Base-by-base conservation (phyloP, 2,797 vertebrate genomes). In the Neopelma chrysocephalum region DNA sequence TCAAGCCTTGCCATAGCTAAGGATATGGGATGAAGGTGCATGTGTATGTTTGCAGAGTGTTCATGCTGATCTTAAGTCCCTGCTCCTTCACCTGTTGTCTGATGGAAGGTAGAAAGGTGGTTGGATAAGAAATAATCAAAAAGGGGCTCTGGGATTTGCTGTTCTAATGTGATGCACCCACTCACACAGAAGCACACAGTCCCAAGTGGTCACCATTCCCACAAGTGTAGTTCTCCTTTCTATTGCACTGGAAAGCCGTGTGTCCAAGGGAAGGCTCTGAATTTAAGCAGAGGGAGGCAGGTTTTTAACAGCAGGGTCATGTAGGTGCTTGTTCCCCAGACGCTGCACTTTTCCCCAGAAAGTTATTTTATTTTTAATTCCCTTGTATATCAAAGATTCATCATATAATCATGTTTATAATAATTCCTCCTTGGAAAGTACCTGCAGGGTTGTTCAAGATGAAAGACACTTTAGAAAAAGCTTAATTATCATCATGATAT, bases 191-290 rank as follows among this genome's bases (percentile, higher is more conserved):
- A 54, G 5, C 7, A 53, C 22, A 10, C 3, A 11, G 12, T 51
- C 51, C 16, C 54, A 69, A 57, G 26, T 14, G 12, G 11, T 51
- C 1, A 1, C 34, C 34, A 3, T 31, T 83, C 26, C 60, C 42
- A 84, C 17, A 79, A 34, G 15, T 47, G 40, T n/a, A 32, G 12
- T 61, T 62, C 34, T 90, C 22, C 36, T 69, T 78, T 64, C 31
- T 40, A 1, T 25, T 72, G 6, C 26, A 12, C 16, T 84, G 32
- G n/a, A 80, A 83, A 38, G 5, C 15, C 4, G 15, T 0, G 0
- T 27, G 10, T 54, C 36, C 42, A 54, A 77, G 58, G 15, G 16
- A 73, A 60, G 11, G 38, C 20, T 90, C 42, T 77, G n/a, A 34
- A 51, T 62, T 71, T 51, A 68, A 57, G 50, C 6, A n/a, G 23